phyloP scores from a whole-genome alignment of 2,797 vertebrate genomes.

The Myotis findleyi region DNA sequence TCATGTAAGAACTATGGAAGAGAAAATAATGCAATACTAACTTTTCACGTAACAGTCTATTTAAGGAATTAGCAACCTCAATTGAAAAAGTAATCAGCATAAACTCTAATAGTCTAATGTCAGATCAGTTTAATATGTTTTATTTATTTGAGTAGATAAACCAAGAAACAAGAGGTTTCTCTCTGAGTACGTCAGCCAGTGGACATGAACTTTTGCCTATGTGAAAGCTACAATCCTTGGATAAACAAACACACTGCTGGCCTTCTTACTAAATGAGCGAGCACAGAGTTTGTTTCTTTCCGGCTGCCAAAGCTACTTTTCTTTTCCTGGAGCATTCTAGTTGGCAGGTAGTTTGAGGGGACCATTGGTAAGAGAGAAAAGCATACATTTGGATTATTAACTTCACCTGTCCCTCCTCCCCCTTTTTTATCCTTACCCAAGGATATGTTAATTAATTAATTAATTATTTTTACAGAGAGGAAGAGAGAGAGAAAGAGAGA shows the following conservation, averaged over 20 bases:
- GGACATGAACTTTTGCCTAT: background rate
- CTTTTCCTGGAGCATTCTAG: constrained; percentile 24
- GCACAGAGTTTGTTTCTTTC: background rate
- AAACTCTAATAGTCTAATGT: background rate
- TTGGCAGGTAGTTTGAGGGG: constrained; percentile 23
- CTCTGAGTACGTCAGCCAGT: background rate
- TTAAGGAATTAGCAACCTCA: background rate
- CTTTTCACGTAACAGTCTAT: background rate
- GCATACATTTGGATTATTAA: background rate
- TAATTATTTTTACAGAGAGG: background rate
- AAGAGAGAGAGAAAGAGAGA: background rate
- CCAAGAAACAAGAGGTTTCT: background rate
- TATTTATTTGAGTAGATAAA: background rate
- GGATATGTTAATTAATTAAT: background rate
- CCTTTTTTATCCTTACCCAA: background rate
- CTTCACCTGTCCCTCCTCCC: background rate
- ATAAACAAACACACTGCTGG: constrained; percentile 60
- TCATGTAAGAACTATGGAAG: background rate
- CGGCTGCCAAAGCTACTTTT: background rate
- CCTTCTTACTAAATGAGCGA: constrained; percentile 7
- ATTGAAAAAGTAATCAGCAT: background rate
- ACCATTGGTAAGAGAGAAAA: background rate
- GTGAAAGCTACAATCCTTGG: background rate
- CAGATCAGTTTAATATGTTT: background rate
- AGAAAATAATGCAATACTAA: background rate